Evolutionary conservation across 2,797 vertebrate species (phyloP).

Genomic region (Coregonus ussuriensis): DNA sequence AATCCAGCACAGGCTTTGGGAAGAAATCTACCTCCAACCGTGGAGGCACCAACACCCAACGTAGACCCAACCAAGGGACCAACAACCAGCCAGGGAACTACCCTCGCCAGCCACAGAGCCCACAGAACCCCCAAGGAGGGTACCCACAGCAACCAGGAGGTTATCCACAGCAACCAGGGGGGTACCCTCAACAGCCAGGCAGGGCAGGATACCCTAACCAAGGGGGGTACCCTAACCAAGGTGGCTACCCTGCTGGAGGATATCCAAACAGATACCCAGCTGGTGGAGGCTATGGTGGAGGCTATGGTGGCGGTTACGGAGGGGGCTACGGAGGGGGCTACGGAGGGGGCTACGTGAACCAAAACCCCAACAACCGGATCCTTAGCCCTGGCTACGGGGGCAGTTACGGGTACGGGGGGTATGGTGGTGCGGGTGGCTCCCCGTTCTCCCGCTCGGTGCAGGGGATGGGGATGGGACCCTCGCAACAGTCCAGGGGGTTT

Average conservation of each 20-base stretch:
- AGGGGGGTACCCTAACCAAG: conserved; percentile 10
- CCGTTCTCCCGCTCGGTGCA: conserved; percentile 66
- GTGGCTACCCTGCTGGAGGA: conserved; percentile 23
- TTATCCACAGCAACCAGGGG: conserved; percentile 19
- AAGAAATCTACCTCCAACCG: conserved; percentile 39
- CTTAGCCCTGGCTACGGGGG: conserved; percentile 70
- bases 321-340: conserved; percentile 45
- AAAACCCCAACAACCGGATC: conserved; percentile 73
- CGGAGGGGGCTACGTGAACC: conserved; percentile 66
- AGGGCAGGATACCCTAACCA: conserved; percentile 11
- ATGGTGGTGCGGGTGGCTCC: conserved; percentile 55
- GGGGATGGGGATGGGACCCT: conserved; percentile 57
- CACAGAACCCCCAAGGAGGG: conserved; percentile 36
- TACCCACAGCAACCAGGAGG: conserved; percentile 27
- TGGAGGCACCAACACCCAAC: conserved; percentile 20
- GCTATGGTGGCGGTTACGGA: conserved; percentile 42
- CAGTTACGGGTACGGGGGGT: conserved; percentile 59
- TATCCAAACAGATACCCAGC: conserved; percentile 22
- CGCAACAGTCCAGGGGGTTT: conserved; percentile 63
- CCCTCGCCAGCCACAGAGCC: conserved; percentile 32
- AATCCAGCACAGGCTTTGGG: conserved; percentile 19
- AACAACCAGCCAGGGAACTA: conserved; percentile 40
- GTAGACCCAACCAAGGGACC: conserved; percentile 42
- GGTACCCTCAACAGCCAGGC: conserved; percentile 30
- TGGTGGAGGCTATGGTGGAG: conserved; percentile 26